phyloP scores from a whole-genome alignment of 2,888 invertebrate genomes.

The Melanotus villosus region DNA sequence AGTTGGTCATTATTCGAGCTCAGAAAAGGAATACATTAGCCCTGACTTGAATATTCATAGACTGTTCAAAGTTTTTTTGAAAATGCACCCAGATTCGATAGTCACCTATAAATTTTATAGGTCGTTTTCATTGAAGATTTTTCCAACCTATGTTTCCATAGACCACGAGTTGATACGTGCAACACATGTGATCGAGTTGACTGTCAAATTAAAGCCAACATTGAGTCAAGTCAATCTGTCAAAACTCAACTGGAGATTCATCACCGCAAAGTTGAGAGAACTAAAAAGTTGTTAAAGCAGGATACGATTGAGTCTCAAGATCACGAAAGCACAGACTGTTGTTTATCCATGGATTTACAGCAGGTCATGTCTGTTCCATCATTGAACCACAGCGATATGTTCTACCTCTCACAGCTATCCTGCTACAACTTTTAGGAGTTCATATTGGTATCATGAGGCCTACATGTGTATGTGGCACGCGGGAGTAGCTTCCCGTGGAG shows the following conservation, averaged over 20 bases:
- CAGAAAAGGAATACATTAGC: slow-evolving; percentile 46
- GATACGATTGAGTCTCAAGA: too few species aligned
- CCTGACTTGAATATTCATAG: slow-evolving; percentile 47
- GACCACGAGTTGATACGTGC: slow-evolving; percentile 34
- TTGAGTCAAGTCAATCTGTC: slow-evolving; percentile 3
- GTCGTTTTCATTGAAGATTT: slow-evolving; percentile 8
- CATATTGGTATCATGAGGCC: background rate
- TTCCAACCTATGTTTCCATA: slow-evolving; percentile 36
- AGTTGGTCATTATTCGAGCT: background rate
- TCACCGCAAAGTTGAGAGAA: slow-evolving; percentile 33
- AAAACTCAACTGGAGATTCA: slow-evolving; percentile 43
- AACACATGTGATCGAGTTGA: slow-evolving; percentile 38
- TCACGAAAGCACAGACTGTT: too few species aligned
- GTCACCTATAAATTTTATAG: slow-evolving; percentile 43
- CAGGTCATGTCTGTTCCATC: slow-evolving; percentile 49
- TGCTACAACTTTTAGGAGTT: background rate
- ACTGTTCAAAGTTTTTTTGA: slow-evolving; percentile 44
- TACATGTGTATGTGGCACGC: slow-evolving; percentile 52
- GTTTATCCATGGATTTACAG: slow-evolving; percentile 6
- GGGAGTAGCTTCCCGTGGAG: slow-evolving; percentile 51
- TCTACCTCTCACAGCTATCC: too few species aligned
- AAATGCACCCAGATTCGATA: too few species aligned
- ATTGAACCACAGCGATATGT: slow-evolving; percentile 52
- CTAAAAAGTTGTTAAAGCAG: too few species aligned
- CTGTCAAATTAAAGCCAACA: slow-evolving; percentile 34